Base-by-base conservation (phyloP, 2,888 invertebrate genomes). In the Euproctis similis region DNA sequence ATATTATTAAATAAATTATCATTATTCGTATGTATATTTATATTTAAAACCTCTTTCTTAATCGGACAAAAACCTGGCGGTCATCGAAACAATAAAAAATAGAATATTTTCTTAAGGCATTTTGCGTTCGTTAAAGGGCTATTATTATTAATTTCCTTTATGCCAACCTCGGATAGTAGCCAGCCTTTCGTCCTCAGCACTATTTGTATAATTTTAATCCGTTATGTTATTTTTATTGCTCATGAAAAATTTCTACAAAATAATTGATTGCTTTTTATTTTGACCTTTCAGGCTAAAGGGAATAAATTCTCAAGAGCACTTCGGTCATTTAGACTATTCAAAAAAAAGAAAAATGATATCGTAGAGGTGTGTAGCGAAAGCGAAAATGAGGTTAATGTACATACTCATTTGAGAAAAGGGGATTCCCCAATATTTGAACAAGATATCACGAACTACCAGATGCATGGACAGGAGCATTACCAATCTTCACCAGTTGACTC, bases 301-400 rank as follows among this genome's bases (percentile, higher is more conserved):
- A 68, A 56, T 18, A 71, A 54, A 37, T 57, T 82, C 8, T 38
- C 57, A 5, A 74, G 62, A 36, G 59, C 75, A 0, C 36, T 80
- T 7, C 46, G 49, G 18, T 62, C 68, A 1, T 58, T 77, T 11
- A 65, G 71, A 10, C 25, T 78, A 10, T 49, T 70, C 7, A 74
- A 66, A 42, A 73, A 69, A 38, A 75, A 66, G 32, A 73, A 64
- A 32, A 69, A 55, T 32, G 63, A 74, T 26, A 38, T 55, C 1
- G 70, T 71, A 22, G 66, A 71, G 49, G 73, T 78, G 39, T 36
- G 61, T 4, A 70, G 62, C 34, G 78, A 74, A 43, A 68, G 61
- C 31, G 69, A 70, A 21, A 67, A 59, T 28, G 45, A 55, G 3
- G 42, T 57, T n/a, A 63, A 67, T 22, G 59, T 56, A 4, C 55